Conservation (phyloP, 2,113 vertebrate species). For the Phrynosoma platyrhinos region DNA sequence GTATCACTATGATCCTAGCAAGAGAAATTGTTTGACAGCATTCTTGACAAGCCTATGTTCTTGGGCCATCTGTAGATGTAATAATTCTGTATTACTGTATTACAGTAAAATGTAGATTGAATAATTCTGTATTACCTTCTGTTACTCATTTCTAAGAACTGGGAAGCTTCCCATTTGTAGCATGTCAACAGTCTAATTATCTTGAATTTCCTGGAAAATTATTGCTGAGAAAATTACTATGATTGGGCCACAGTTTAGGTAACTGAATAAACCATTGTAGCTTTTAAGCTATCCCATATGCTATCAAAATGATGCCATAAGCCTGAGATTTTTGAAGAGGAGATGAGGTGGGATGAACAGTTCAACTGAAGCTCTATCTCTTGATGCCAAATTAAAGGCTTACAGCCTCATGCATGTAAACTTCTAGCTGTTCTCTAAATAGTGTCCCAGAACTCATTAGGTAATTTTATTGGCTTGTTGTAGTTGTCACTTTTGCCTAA, state of each 20-base stretch:
- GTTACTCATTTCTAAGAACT: not conserved
- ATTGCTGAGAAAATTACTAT: constrained; percentile 21
- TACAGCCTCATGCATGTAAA: not conserved
- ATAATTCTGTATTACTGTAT: not conserved
- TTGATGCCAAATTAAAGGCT: constrained; percentile 2
- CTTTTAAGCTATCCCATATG: constrained; percentile 25
- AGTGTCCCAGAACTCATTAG: not conserved
- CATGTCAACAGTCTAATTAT: constrained; percentile 11
- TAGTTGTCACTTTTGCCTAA: not conserved
- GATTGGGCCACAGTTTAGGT: constrained; percentile 24
- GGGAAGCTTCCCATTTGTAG: not conserved
- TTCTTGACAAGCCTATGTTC: not conserved
- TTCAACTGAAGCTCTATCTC: not conserved
- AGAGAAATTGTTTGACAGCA: not conserved
- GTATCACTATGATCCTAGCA: rapidly evolving
- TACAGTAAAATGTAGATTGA: not conserved
- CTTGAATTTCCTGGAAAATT: constrained; percentile 33
- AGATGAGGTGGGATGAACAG: constrained; percentile 16
- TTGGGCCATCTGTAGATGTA: not conserved
- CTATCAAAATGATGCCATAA: constrained; percentile 35
- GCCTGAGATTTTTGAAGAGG: constrained; percentile 21
- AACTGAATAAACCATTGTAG: constrained; percentile 27
- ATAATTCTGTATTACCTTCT: not conserved
- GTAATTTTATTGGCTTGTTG: not conserved
- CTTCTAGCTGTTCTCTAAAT: constrained; percentile 3